phyloP scores from a whole-genome alignment of 2,797 vertebrate genomes.

The Pelobates cultripes region DNA sequence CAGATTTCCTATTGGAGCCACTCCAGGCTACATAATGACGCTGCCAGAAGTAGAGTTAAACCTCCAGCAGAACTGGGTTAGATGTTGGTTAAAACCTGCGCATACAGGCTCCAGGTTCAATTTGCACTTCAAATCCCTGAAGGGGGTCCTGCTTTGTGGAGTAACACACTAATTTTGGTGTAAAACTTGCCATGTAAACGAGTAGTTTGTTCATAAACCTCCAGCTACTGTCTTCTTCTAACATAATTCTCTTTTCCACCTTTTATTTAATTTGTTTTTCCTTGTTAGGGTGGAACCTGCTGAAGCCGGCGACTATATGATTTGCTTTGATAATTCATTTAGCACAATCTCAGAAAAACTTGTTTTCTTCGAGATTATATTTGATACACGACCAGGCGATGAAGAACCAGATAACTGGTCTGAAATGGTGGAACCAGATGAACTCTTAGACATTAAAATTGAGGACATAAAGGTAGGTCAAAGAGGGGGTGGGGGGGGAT shows the following conservation, averaged over 20 bases:
- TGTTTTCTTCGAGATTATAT: constrained; percentile 83
- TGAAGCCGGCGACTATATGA: constrained; percentile 82
- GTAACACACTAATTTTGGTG: no score
- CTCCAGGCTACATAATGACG: no score
- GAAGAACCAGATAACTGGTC: constrained; percentile 70
- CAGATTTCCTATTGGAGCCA: no score
- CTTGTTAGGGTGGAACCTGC: constrained; percentile 77
- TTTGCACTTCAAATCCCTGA: no score
- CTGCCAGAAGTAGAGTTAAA: no score
- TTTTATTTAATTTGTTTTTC: neutral
- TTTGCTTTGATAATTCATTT: constrained; percentile 92
- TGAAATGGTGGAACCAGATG: constrained; percentile 69
- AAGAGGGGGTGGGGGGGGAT: neutral
- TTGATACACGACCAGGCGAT: constrained; percentile 68
- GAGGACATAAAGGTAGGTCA: constrained; percentile 82
- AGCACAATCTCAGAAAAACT: constrained; percentile 85
- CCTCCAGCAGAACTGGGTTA: no score
- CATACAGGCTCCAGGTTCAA: no score
- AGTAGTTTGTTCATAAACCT: no score
- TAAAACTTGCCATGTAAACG: no score
- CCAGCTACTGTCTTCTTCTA: no score
- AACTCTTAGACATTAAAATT: constrained; percentile 76
- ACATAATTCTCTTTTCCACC: neutral
- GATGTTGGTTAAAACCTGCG: no score
- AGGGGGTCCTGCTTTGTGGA: no score